These are phyloP conservation scores for Zaprionus nigranus DNA, from an alignment of 1,140 invertebrate genomes.

Conservation along the genomic window DNA sequence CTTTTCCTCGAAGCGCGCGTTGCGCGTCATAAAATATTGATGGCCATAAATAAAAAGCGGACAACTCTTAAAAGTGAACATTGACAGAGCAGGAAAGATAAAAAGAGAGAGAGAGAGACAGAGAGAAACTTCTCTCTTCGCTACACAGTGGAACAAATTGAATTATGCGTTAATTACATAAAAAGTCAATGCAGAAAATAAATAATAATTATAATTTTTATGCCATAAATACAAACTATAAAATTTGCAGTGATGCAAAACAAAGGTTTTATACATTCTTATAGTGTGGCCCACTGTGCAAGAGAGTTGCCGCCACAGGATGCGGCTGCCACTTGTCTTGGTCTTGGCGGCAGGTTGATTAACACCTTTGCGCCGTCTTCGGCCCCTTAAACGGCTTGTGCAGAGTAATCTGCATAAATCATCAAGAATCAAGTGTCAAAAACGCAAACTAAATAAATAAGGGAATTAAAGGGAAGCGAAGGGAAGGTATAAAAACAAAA, in stretches of 20 bases:
- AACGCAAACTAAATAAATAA: not conserved
- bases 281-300: not conserved
- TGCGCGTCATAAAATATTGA: constrained; percentile 74
- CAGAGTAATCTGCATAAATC: constrained; percentile 5
- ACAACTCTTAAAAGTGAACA: constrained; percentile 60
- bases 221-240: not conserved
- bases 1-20: constrained; percentile 39
- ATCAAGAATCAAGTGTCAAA: constrained; percentile 1
- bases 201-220: not conserved
- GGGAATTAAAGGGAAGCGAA: not conserved
- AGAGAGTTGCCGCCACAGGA: too few relatives aligned
- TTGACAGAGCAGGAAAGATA: not conserved
- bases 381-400: not conserved
- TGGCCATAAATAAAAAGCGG: constrained; percentile 74
- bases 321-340: not conserved
- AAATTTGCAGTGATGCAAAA: not conserved
- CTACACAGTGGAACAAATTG: not conserved
- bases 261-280: not conserved
- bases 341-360: not conserved
- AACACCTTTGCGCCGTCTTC: not conserved
- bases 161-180: constrained; percentile 2
- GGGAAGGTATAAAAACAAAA: not conserved
- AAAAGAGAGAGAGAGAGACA: not conserved
- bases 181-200: not conserved
- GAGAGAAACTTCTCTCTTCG: not conserved